A percentile compares a stretch with the other conserved stretches of the same genome.
These are phyloP conservation scores for Agrochola litura DNA, from an alignment of 2,888 invertebrate genomes.

Conservation along the genomic window DNA sequence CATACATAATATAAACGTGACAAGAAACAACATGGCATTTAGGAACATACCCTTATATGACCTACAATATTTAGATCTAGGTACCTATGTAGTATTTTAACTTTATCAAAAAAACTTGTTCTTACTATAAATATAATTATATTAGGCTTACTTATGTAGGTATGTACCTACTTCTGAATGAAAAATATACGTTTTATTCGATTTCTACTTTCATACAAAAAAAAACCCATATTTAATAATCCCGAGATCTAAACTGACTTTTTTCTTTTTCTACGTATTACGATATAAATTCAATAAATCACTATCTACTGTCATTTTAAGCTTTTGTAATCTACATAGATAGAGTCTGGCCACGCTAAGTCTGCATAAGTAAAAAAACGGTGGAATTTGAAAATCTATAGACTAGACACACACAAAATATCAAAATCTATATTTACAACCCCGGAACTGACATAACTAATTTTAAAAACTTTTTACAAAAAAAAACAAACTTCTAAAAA, in stretches of 20 bases:
- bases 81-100: neutral
- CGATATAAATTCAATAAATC: constrained; percentile 31
- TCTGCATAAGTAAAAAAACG: too few relatives aligned
- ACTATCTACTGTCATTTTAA: constrained; percentile 27
- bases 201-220: neutral
- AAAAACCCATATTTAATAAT: neutral
- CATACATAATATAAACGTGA: constrained; percentile 40
- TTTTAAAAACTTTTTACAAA: too few relatives aligned
- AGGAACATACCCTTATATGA: constrained; percentile 53
- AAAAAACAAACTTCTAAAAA: too few relatives aligned
- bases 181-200: neutral
- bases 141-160: neutral
- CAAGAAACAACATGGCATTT: constrained; percentile 62
- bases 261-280: neutral
- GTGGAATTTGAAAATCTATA: too few relatives aligned
- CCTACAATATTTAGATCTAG: constrained; percentile 16
- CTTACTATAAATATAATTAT: neutral
- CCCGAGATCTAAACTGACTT: constrained; percentile 20
- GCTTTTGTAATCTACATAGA: constrained; percentile 13
- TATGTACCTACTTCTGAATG: neutral
- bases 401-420: too few relatives aligned
- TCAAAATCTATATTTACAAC: too few relatives aligned
- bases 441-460: too few relatives aligned
- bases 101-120: neutral
- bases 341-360: too few relatives aligned